Conservation (phyloP, 2,797 vertebrate species). For the Craterocephalus amniculus region DNA sequence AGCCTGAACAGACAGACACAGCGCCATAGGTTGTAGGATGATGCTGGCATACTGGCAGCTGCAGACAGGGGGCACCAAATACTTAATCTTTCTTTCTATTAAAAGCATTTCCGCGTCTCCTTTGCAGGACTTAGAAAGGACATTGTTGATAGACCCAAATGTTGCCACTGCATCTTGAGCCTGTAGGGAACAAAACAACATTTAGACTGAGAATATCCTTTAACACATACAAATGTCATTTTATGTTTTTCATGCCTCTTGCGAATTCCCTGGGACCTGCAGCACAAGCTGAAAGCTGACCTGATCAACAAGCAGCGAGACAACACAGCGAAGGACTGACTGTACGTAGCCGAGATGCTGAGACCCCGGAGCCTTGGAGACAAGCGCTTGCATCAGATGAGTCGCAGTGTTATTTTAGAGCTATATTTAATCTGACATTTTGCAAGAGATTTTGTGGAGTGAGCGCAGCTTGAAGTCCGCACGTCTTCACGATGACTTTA, state of each 20-base stretch:
- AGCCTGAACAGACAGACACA: constrained; percentile 39
- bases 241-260: constrained; percentile 48
- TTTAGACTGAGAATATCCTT: constrained; percentile 45
- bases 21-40: constrained; percentile 18
- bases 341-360: constrained; percentile 45
- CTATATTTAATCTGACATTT: constrained; percentile 23
- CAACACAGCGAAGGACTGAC: constrained; percentile 13
- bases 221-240: constrained; percentile 60
- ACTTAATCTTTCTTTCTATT: constrained; percentile 36
- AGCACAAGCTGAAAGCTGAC: constrained; percentile 40
- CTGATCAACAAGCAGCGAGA: constrained; percentile 29
- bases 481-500: neutral
- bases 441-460: neutral
- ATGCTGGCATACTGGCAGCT: constrained; percentile 8
- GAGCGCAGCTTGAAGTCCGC: constrained; percentile 3
- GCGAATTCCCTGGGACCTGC: constrained; percentile 38
- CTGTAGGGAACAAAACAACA: constrained; percentile 57
- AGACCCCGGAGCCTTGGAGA: constrained; percentile 20
- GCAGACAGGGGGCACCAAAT: constrained; percentile 71
- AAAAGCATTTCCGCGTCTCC: constrained; percentile 60
- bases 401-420: constrained; percentile 3
- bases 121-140: constrained; percentile 46
- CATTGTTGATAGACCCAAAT: constrained; percentile 52
- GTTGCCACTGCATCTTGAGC: constrained; percentile 23
- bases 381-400: neutral